These are phyloP conservation scores for Unio delphinus DNA, from an alignment of 2,888 invertebrate genomes.

Conservation along the genomic window DNA sequence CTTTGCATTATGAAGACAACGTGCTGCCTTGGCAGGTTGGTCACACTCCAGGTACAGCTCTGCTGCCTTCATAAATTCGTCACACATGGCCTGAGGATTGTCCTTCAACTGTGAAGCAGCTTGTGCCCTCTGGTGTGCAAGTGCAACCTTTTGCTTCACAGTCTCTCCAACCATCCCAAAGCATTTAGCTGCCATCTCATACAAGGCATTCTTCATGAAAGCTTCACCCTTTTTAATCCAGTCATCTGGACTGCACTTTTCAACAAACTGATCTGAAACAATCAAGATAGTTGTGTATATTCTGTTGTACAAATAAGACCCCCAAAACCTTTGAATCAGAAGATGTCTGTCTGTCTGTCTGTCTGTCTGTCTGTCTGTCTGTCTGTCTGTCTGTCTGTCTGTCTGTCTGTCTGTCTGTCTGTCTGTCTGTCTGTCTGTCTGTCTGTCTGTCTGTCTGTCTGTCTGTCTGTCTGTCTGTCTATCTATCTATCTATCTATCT, in stretches of 20 bases:
- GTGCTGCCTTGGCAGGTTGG: slow-evolving; percentile 39
- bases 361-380: too few relatives aligned
- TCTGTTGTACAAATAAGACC: too few relatives aligned
- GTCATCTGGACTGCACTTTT: slow-evolving; percentile 49
- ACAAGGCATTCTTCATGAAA: slow-evolving; percentile 54
- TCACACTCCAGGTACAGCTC: slow-evolving; percentile 50
- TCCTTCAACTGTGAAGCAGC: slow-evolving; percentile 37
- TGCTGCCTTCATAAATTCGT: slow-evolving; percentile 51
- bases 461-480: too few relatives aligned
- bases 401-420: too few relatives aligned
- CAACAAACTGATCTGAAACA: slow-evolving; percentile 38
- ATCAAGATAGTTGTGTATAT: slow-evolving; percentile 11
- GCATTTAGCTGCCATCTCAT: slow-evolving; percentile 61
- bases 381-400: too few relatives aligned
- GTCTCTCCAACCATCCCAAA: slow-evolving; percentile 44
- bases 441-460: too few relatives aligned
- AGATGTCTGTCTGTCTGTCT: too few relatives aligned
- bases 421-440: too few relatives aligned
- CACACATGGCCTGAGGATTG: slow-evolving; percentile 45
- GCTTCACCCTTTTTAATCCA: slow-evolving; percentile 58
- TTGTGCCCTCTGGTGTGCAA: slow-evolving; percentile 58
- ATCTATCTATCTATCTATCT: too few relatives aligned
- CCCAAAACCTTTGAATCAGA: too few relatives aligned
- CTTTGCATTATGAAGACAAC: slow-evolving; percentile 52
- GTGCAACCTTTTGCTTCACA: slow-evolving; percentile 45